Evolutionary conservation across 2,113 vertebrate genomes (phyloP).

Genomic region (Callospermophilus lateralis): DNA sequence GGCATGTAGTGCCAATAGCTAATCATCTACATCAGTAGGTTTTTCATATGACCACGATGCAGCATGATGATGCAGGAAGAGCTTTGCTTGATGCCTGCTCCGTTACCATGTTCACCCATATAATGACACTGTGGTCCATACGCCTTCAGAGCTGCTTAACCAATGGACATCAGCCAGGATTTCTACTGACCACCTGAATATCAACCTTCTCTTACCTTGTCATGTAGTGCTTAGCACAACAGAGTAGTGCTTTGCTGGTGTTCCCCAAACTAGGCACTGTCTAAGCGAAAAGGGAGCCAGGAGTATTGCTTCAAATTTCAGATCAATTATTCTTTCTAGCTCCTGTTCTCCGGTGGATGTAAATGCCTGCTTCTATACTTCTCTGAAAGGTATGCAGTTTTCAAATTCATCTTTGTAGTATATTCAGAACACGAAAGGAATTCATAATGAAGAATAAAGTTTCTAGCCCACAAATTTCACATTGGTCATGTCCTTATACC

Average conservation of each 20-base stretch:
- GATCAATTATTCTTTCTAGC: neutral
- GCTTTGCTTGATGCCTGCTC: neutral
- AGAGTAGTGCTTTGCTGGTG: neutral
- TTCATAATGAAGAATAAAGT: constrained; percentile 32
- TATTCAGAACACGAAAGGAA: constrained; percentile 13
- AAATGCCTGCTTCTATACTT: neutral
- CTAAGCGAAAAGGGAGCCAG: neutral
- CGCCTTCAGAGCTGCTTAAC: neutral
- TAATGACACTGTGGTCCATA: neutral
- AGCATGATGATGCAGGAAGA: neutral
- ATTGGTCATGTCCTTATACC: neutral
- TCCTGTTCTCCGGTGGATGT: neutral
- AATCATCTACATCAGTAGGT: neutral
- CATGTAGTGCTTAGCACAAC: neutral
- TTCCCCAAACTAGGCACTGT: neutral
- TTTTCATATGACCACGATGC: neutral
- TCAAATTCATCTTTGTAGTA: neutral
- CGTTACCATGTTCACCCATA: neutral
- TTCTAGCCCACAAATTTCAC: neutral
- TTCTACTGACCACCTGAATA: neutral
- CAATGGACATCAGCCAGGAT: neutral
- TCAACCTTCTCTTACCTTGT: neutral
- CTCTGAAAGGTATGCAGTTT: neutral
- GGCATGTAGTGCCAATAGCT: neutral
- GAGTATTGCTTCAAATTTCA: neutral